Percentiles rank a stretch among this genome's conserved stretches.
These are phyloP conservation scores for Microcebus ravelobensis DNA, from an alignment of 2,113 vertebrate genomes.

Conservation along the genomic window DNA sequence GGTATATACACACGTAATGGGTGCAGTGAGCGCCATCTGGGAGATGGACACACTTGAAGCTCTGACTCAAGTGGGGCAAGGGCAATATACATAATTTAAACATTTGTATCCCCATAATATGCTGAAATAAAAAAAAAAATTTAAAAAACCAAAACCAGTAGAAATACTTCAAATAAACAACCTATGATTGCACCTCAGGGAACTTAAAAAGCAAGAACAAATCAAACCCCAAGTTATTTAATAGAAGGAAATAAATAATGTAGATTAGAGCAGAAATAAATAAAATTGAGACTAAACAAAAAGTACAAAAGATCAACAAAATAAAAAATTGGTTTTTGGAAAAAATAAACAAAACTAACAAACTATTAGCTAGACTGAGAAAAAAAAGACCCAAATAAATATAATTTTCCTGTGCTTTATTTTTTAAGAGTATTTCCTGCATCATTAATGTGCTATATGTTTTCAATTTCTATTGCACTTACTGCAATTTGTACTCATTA, in stretches of 20 bases:
- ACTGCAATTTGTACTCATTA: conserved; percentile 7
- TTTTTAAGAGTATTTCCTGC: not conserved
- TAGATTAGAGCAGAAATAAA: not conserved
- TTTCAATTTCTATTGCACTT: not conserved
- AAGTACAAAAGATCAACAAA: not conserved
- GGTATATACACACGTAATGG: no score
- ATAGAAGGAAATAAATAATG: not conserved
- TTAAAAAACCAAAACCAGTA: not conserved
- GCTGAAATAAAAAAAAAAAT: no score
- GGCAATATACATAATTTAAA: no score
- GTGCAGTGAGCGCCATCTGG: no score
- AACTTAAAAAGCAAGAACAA: not conserved
- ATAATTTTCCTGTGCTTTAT: not conserved
- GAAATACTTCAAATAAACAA: not conserved
- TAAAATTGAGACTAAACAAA: not conserved
- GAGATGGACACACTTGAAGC: no score
- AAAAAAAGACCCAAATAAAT: not conserved
- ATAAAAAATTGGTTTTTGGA: not conserved
- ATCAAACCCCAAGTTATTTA: not conserved
- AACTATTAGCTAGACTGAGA: not conserved
- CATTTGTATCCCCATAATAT: no score
- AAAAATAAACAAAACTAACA: not conserved
- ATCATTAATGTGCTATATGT: not conserved
- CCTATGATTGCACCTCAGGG: not conserved
- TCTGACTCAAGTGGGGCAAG: no score